Conservation (phyloP, 2,113 vertebrate genomes). For the Puma concolor region DNA sequence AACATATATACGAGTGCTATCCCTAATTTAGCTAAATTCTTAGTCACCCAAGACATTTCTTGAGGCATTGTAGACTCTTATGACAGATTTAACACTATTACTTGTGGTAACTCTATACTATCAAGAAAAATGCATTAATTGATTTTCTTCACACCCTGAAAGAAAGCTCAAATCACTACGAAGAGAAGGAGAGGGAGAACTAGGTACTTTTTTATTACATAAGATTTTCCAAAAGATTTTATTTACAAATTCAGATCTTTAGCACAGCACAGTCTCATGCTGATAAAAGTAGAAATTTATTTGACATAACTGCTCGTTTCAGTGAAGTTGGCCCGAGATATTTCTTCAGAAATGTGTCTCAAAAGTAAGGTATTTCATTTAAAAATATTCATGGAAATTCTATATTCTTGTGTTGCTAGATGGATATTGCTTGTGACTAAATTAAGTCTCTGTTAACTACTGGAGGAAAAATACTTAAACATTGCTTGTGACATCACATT, state of each 20-base stretch:
- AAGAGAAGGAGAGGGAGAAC: neutral
- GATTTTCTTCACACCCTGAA: neutral
- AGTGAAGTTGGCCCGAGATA: neutral
- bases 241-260: conserved; percentile 20
- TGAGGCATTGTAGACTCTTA: neutral
- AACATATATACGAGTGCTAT: neutral
- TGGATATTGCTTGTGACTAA: conserved; percentile 18
- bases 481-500: conserved; percentile 73
- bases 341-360: conserved; percentile 27
- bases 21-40: neutral
- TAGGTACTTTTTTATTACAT: neutral
- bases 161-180: neutral
- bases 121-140: conserved; percentile 36
- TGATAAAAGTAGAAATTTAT: conserved; percentile 47
- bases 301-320: neutral
- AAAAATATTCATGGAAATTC: conserved; percentile 50
- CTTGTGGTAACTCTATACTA: conserved; percentile 13
- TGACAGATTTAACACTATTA: conserved; percentile 1
- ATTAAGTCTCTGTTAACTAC: conserved; percentile 66
- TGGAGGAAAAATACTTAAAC: conserved; percentile 55
- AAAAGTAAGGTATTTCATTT: conserved; percentile 24
- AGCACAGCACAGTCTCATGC: neutral
- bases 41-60: neutral
- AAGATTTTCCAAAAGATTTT: neutral
- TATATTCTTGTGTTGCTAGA: neutral